Percentiles rank a stretch among this genome's conserved stretches.
phyloP scores from a whole-genome alignment of 2,797 vertebrate genomes.

The Clarias pachynema region DNA sequence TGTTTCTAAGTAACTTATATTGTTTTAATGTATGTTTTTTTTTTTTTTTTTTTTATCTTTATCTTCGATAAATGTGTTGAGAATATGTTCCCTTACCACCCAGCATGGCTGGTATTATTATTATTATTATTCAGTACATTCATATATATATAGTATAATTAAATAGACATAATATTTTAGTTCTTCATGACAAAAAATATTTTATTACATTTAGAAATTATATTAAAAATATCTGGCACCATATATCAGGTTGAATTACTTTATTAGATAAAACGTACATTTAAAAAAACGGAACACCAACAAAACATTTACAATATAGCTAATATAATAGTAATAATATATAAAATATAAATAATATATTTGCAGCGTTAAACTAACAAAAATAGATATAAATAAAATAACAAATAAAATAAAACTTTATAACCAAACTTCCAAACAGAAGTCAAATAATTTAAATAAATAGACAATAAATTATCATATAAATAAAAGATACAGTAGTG shows the following conservation, averaged over 20 bases:
- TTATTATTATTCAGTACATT: neutral
- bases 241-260: neutral
- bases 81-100: neutral
- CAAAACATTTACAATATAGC: slow-evolving; percentile 33
- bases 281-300: no score
- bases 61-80: neutral
- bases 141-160: neutral
- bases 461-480: slow-evolving; percentile 52
- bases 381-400: neutral
- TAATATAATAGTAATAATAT: neutral
- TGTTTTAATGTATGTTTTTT: neutral
- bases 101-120: neutral
- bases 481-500: slow-evolving; percentile 55
- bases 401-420: neutral
- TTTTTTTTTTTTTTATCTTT: neutral
- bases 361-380: neutral
- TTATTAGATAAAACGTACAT: slow-evolving; percentile 14
- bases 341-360: neutral
- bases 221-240: neutral
- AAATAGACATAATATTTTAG: neutral
- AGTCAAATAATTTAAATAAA: slow-evolving; percentile 48
- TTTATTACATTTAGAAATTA: neutral
- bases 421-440: neutral
- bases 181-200: neutral
- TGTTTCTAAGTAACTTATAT: neutral